Conservation (phyloP, 2,888 invertebrate species). For the Noctua fimbriata region DNA sequence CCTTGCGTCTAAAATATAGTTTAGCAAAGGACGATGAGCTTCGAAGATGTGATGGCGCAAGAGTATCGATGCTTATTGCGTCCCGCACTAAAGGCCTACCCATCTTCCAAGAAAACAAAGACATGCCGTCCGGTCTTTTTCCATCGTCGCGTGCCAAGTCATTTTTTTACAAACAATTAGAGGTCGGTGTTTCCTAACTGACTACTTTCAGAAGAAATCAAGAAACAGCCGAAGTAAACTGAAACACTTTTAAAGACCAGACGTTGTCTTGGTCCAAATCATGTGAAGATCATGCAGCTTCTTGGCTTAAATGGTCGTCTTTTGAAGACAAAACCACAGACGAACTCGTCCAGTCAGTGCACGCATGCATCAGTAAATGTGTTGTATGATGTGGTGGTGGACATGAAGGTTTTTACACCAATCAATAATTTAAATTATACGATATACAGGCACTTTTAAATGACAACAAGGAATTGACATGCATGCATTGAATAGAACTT, state of each 20-base stretch:
- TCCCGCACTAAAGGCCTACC: too few species aligned
- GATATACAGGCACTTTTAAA: background rate
- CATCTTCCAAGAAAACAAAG: too few species aligned
- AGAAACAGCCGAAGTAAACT: background rate
- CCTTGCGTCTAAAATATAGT: too few species aligned
- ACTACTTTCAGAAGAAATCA: background rate
- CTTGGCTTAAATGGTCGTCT: background rate
- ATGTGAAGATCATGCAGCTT: background rate
- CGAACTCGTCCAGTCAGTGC: background rate
- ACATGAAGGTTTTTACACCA: too few species aligned
- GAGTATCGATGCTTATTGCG: too few species aligned
- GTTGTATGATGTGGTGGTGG: background rate
- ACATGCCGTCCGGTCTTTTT: too few species aligned
- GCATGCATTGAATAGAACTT: background rate
- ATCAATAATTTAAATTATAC: background rate
- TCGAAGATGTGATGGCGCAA: too few species aligned
- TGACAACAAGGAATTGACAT: background rate
- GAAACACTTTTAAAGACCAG: background rate
- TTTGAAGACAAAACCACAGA: background rate
- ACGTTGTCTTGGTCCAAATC: background rate
- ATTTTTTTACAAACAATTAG: background rate
- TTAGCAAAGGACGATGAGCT: too few species aligned
- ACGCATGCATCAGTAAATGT: background rate
- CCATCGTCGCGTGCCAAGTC: background rate
- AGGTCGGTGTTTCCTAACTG: background rate